Evolutionary conservation across 2,888 invertebrate genomes (phyloP), one percentile per base, ranked within the genome.

Genomic region (Sylvicola fuscatus): DNA sequence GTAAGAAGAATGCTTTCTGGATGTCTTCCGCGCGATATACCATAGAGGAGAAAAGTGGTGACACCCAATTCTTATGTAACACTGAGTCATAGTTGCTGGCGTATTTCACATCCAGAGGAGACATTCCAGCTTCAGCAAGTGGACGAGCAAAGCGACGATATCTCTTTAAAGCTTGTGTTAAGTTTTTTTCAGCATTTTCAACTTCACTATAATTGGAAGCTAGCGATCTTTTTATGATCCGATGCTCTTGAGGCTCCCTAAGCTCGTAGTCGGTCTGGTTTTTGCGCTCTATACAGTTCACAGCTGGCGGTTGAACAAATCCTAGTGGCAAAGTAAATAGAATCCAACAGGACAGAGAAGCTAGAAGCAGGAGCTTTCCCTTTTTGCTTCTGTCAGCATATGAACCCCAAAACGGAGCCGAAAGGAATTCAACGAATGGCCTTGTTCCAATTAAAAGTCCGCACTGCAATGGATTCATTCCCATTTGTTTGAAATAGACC

Each of bases 401-500:
- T 37, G 82, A 81, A 35, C 92, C 92, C 97, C 97, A 98, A 58
- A 98, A 93, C 0, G 97, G 98, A 2, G 92, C 93, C 37, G 92
- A 84, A 37, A 93, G 65, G 58, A 97, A 95, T 61, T 98, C 97
- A 33, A 98, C 84, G 55, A 98, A 87, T 2, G 97, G 97, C 41
- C 98, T 69, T 46, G 89, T 80, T 16, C 98, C 97, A 47, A 95
- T 84, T n/a, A 89, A 67, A 38, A 87, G 65, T 5, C 93, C 93
- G 51, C 89, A 86, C 56, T 95, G 93, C 13, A 82, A 81, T 2
- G 95, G 87, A 60, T 93, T 95, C 92, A 98, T 93, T 40, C 93
- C 93, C 78, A 97, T 81, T 65, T 97, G 97, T 64, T 98, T 99
- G 68, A 98, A 98, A 63, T 97, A 99, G 32, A 98, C 89, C 27